Conservation (phyloP, 2,888 invertebrate species). For the Petrolisthes cinctipes region DNA sequence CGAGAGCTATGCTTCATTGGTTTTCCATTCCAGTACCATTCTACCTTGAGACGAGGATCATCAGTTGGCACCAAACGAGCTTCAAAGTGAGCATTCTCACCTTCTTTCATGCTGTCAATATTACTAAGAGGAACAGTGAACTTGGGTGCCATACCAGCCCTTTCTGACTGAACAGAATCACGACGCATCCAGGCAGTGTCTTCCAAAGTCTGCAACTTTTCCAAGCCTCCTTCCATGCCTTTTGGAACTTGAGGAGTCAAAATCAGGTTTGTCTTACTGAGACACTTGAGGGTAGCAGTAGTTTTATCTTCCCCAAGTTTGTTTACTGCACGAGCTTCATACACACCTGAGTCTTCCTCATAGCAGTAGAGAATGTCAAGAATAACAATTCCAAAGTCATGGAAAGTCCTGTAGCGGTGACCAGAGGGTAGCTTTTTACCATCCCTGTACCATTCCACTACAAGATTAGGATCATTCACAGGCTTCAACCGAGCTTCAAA, state of each 20-base stretch:
- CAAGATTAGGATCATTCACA: constrained; percentile 92
- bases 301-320: constrained; percentile 90
- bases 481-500: constrained; percentile 90
- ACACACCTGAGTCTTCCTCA: constrained; percentile 94
- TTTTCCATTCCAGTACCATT: constrained; percentile 96
- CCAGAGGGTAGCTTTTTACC: constrained; percentile 92
- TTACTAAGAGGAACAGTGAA: constrained; percentile 91
- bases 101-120: constrained; percentile 87
- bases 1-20: constrained; percentile 88
- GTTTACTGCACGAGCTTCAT: constrained; percentile 93
- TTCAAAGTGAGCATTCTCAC: constrained; percentile 92
- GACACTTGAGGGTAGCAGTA: constrained; percentile 85
- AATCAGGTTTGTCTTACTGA: constrained; percentile 89
- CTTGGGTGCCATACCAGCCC: constrained; percentile 86
- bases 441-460: constrained; percentile 95
- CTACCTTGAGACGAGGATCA: constrained; percentile 88
- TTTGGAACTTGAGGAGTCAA: constrained; percentile 92
- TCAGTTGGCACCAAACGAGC: constrained; percentile 89
- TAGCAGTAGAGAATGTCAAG: constrained; percentile 95
- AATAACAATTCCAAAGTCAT: constrained; percentile 96
- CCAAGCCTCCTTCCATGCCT: constrained; percentile 94
- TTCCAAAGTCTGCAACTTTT: constrained; percentile 92
- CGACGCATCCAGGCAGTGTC: constrained; percentile 85
- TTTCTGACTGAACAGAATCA: constrained; percentile 81
- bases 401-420: constrained; percentile 96